phyloP scores from a whole-genome alignment of 2,113 vertebrate species.

The Siniperca knerii region DNA sequence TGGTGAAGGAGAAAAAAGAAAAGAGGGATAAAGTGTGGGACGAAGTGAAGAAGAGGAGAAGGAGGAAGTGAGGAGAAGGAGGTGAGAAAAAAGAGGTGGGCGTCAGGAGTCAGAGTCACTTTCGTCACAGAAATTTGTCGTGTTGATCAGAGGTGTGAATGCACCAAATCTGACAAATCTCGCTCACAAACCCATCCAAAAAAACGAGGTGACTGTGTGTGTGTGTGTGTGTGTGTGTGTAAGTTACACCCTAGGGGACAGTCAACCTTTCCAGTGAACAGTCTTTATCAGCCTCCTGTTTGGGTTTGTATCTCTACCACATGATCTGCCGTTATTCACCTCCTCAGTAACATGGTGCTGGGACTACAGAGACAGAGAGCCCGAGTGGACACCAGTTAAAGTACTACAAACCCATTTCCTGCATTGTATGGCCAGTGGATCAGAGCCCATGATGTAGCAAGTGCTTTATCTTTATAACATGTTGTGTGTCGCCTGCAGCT shows the following conservation, averaged over 20 bases:
- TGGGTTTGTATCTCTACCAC: conserved; percentile 37
- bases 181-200: conserved; percentile 42
- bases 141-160: conserved; percentile 73
- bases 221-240: conserved; percentile 31
- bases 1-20: conserved; percentile 9
- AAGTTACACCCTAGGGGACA: conserved; percentile 54
- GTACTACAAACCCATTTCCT: neutral
- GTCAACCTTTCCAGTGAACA: conserved; percentile 59
- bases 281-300: conserved; percentile 60
- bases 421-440: neutral
- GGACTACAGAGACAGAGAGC: neutral
- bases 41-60: conserved; percentile 24
- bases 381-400: neutral
- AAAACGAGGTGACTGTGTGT: conserved; percentile 35
- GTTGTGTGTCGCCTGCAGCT: neutral
- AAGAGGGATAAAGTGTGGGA: conserved; percentile 7
- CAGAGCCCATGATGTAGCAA: neutral
- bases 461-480: neutral
- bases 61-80: conserved; percentile 27
- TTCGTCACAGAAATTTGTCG: conserved; percentile 58
- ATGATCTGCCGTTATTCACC: conserved; percentile 51
- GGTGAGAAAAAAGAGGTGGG: conserved; percentile 50
- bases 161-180: conserved; percentile 72
- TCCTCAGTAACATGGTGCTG: neutral
- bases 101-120: conserved; percentile 66